Percentiles rank a stretch among this genome's conserved stretches.
phyloP scores from a whole-genome alignment of 2,888 invertebrate genomes.

The Troglohyphantes excavatus region DNA sequence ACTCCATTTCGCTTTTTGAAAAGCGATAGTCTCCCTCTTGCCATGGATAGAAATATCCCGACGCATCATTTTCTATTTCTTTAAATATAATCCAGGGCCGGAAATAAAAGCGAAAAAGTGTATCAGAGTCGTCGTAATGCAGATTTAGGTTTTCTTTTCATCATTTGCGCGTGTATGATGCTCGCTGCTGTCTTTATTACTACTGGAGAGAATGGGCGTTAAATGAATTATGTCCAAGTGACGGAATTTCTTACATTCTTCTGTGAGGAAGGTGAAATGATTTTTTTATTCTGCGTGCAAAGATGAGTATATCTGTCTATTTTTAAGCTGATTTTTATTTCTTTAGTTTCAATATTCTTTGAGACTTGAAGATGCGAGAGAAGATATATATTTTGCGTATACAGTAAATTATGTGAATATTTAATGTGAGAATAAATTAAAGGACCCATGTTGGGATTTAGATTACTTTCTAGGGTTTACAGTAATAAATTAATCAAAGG shows the following conservation, averaged over 20 bases:
- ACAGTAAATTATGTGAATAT: no score
- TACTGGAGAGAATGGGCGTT: not conserved
- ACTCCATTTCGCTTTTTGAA: not conserved
- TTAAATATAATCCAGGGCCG: not conserved
- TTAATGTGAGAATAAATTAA: no score
- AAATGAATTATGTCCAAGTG: constrained; percentile 10
- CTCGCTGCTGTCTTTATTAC: not conserved
- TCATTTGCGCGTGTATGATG: not conserved
- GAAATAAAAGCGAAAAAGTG: not conserved
- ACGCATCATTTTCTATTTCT: constrained; percentile 5
- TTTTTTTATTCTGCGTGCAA: no score
- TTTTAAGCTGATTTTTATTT: no score
- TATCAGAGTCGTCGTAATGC: not conserved
- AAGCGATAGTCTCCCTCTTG: not conserved
- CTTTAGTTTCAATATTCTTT: no score
- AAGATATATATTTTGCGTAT: no score
- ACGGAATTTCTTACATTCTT: not conserved
- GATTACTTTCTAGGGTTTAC: no score
- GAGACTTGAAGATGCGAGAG: no score
- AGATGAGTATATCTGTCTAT: no score
- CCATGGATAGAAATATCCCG: not conserved
- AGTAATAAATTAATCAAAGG: no score
- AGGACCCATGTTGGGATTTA: no score
- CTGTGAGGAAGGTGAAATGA: no score
- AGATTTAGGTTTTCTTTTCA: constrained; percentile 9